Evolutionary conservation across 2,797 vertebrate genomes (phyloP).

Genomic region (Loriculus beryllinus): DNA sequence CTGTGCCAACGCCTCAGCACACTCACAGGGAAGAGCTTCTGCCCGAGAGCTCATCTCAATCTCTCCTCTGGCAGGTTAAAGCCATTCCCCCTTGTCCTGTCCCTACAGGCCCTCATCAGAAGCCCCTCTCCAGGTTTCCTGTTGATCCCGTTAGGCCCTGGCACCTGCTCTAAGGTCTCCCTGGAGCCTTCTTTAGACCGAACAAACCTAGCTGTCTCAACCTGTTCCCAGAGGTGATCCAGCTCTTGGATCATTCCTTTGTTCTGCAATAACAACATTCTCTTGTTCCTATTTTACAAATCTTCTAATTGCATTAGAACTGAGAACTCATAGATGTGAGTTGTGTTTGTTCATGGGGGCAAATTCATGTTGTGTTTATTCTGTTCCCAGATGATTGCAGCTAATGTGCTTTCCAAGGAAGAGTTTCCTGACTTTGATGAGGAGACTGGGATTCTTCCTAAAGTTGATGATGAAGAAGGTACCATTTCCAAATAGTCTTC

Average conservation of each 20-base stretch:
- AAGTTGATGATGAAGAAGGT: constrained; percentile 98
- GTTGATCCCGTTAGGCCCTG: neutral
- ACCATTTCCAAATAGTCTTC: neutral
- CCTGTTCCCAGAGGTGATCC: neutral
- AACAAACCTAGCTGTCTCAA: neutral
- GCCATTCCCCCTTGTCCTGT: neutral
- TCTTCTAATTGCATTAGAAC: neutral
- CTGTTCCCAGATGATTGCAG: constrained; percentile 91
- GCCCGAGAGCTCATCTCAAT: neutral
- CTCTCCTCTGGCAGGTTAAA: neutral
- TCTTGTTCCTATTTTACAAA: neutral
- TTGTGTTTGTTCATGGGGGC: neutral
- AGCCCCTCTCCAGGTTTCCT: neutral
- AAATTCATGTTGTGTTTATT: neutral
- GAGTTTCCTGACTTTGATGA: constrained; percentile 99
- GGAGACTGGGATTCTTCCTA: constrained; percentile 96
- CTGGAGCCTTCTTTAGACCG: neutral
- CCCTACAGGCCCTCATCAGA: neutral
- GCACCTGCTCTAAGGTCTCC: neutral
- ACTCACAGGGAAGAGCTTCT: neutral
- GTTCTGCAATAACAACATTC: neutral
- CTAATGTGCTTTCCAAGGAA: constrained; percentile 96
- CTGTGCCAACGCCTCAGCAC: neutral
- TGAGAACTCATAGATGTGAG: neutral
- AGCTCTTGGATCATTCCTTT: neutral